Evolutionary conservation across 1,140 invertebrate genomes (phyloP).

Genomic region (Drosophila sproati): DNA sequence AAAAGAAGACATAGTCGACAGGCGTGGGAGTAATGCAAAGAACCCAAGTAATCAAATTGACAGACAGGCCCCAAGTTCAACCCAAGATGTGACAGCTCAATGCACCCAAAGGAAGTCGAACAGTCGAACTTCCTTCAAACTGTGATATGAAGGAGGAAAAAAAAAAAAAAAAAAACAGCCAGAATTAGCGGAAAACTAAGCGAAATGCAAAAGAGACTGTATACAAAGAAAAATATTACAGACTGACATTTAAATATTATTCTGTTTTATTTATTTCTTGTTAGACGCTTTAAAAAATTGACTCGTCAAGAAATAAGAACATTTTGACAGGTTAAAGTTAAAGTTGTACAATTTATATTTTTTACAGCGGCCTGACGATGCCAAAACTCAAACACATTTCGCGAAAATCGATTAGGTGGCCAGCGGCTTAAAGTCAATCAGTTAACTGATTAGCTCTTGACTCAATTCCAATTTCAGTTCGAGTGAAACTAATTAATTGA

Average conservation of each 20-base stretch:
- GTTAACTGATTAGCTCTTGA: constrained; percentile 40
- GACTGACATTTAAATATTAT: too few species aligned
- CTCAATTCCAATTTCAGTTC: constrained; percentile 13
- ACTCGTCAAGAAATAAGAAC: too few species aligned
- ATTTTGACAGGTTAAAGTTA: constrained; percentile 9
- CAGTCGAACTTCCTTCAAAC: too few species aligned
- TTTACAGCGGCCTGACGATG: not conserved
- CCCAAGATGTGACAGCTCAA: constrained; percentile 21
- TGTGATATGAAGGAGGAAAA: not conserved
- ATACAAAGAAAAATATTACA: too few species aligned
- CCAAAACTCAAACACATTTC: constrained; percentile 31
- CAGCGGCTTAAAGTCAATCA: constrained; percentile 21
- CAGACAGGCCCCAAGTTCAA: not conserved
- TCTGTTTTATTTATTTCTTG: too few species aligned
- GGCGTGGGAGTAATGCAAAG: constrained; percentile 53
- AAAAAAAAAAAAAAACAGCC: not conserved
- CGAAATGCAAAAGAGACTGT: not conserved
- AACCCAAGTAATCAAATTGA: constrained; percentile 11
- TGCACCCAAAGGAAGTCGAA: not conserved
- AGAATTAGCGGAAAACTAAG: not conserved
- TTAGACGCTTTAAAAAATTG: too few species aligned
- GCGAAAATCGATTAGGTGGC: not conserved
- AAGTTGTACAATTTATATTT: constrained; percentile 28
- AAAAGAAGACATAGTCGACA: constrained; percentile 28
- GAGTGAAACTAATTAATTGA: constrained; percentile 45